These are phyloP conservation scores for Diceros bicornis DNA, from an alignment of 2,797 vertebrate genomes.

Conservation along the genomic window DNA sequence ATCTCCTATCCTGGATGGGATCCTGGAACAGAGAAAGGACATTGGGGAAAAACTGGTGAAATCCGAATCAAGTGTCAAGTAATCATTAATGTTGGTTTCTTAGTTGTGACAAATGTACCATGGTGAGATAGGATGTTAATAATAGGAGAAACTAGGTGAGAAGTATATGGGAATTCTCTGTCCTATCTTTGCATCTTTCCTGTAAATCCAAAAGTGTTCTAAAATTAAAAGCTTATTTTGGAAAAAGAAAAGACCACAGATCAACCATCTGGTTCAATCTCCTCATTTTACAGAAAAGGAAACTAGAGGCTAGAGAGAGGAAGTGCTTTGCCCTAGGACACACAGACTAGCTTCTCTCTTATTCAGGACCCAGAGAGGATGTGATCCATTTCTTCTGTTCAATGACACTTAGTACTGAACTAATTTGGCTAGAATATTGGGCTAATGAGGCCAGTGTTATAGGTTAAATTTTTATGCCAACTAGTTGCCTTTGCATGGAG, in stretches of 20 bases:
- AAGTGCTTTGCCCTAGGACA: neutral
- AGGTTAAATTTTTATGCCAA: constrained; percentile 55
- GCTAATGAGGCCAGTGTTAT: constrained; percentile 16
- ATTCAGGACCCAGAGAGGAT: neutral
- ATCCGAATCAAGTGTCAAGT: neutral
- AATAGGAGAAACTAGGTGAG: constrained; percentile 5
- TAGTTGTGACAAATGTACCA: constrained; percentile 37
- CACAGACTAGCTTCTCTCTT: constrained; percentile 37
- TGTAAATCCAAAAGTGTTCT: neutral
- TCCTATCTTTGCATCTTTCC: neutral
- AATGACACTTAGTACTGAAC: constrained; percentile 43
- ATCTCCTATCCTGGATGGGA: neutral
- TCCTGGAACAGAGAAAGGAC: neutral
- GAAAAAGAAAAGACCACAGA: neutral
- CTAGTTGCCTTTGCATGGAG: constrained; percentile 2
- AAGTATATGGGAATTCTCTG: neutral
- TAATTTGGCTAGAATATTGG: constrained; percentile 41
- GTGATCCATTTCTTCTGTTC: constrained; percentile 17
- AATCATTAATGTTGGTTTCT: constrained; percentile 18
- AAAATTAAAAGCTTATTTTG: constrained; percentile 60
- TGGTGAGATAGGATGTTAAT: neutral
- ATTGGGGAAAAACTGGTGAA: neutral
- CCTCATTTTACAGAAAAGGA: constrained; percentile 58
- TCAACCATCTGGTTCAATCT: neutral
- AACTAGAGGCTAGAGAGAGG: neutral